Conservation (phyloP, 2,888 invertebrate species). For the Leucoptera coffeella region DNA sequence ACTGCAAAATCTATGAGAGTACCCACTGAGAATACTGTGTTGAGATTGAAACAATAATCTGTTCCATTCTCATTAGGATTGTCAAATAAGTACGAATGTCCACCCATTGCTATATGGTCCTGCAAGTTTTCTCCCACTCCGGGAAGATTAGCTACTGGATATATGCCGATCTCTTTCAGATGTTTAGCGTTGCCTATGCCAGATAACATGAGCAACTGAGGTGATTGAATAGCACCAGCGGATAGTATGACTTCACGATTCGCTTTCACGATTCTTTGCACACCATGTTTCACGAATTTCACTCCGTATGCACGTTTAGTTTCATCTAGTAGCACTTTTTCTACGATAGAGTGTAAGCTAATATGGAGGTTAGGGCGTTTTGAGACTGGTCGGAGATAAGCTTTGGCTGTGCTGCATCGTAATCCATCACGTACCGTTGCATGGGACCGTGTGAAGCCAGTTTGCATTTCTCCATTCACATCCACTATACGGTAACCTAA, state of each 20-base stretch:
- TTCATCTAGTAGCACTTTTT: conserved; percentile 60
- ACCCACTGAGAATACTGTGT: conserved; percentile 54
- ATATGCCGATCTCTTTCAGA: conserved; percentile 54
- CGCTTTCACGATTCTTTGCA: conserved; percentile 51
- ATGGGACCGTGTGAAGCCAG: conserved; percentile 71
- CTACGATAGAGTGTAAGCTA: conserved; percentile 60
- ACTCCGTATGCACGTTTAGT: conserved; percentile 62
- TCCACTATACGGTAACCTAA: conserved; percentile 66
- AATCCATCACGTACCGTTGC: conserved; percentile 73
- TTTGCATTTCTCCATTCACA: conserved; percentile 72
- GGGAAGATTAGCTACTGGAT: conserved; percentile 54
- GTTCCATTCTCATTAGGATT: conserved; percentile 51
- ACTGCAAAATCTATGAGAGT: conserved; percentile 59
- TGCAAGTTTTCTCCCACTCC: conserved; percentile 79
- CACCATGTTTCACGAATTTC: conserved; percentile 53
- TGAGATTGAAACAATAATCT: conserved; percentile 62
- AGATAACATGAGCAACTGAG: conserved; percentile 81
- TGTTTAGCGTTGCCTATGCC: conserved; percentile 69
- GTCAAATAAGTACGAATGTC: conserved; percentile 66
- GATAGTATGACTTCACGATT: conserved; percentile 77
- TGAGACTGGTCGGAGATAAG: conserved; percentile 63
- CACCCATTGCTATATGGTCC: conserved; percentile 78
- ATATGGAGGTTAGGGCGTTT: conserved; percentile 69
- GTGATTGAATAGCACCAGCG: conserved; percentile 78
- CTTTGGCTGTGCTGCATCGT: conserved; percentile 80